phyloP scores from a whole-genome alignment of 2,888 invertebrate species.

The Drosophila paramelanica region DNA sequence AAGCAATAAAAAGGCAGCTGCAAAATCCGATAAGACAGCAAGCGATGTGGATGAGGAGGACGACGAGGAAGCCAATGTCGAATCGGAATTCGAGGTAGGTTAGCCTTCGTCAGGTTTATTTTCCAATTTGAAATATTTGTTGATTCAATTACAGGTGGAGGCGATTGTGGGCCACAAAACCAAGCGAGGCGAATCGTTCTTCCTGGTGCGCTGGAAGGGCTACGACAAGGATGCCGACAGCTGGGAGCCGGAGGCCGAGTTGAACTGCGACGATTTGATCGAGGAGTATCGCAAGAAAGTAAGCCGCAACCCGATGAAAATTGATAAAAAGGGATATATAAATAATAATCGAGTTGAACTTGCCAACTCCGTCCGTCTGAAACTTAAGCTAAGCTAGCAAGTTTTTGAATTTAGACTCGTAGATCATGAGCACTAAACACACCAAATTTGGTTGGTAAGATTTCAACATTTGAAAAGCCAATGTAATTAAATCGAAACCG shows the following conservation, averaged over 20 bases:
- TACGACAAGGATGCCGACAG: slow-evolving; percentile 89
- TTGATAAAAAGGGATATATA: no score
- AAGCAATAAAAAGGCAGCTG: slow-evolving; percentile 9
- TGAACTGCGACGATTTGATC: slow-evolving; percentile 90
- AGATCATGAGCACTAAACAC: no score
- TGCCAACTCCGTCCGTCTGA: no score
- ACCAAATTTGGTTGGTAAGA: no score
- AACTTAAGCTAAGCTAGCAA: no score
- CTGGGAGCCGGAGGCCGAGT: slow-evolving; percentile 90
- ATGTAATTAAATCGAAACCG: no score
- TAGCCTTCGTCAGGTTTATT: no score
- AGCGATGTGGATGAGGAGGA: slow-evolving; percentile 45
- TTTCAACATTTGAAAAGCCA: no score
- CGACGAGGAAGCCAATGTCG: slow-evolving; percentile 83
- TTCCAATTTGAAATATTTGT: not conserved
- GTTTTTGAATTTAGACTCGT: no score
- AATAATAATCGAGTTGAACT: no score
- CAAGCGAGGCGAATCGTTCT: slow-evolving; percentile 89
- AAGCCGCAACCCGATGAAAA: not conserved
- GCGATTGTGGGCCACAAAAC: slow-evolving; percentile 89
- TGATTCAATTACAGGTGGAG: slow-evolving; percentile 86
- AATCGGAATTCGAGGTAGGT: slow-evolving; percentile 77
- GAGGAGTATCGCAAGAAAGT: slow-evolving; percentile 85
- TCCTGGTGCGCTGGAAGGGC: slow-evolving; percentile 92
- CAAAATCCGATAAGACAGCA: slow-evolving; percentile 20